Base-by-base conservation (phyloP, 2,888 invertebrate genomes). In the Drosophila nr. fundita region DNA sequence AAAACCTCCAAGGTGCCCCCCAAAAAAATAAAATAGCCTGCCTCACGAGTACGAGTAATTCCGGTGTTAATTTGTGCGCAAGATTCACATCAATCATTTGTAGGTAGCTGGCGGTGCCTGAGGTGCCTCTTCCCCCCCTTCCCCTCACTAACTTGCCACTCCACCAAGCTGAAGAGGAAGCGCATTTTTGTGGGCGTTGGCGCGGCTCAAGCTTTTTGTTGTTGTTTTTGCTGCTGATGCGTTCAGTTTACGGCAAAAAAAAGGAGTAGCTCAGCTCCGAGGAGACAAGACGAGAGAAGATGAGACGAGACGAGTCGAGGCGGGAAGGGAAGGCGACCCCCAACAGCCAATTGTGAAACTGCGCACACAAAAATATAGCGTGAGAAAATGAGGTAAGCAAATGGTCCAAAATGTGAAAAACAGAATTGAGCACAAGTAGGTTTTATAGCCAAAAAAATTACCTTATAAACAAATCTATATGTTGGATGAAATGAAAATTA, bases 11-110 rank as follows among this genome's bases (percentile, higher is more conserved):
- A 55, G 54, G 4, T 54, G 36, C 50, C 52, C 50, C 52, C 48
- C 48, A 11, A 13, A 13, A 34, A 1, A 29, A 13, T 6, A 24
- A 29, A 36, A 40, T 48, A 42, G 52, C 66, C 58, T 66, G 72
- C 10, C 62, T 54, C 50, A 52, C 55, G 60, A 68, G 72, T 80
- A 66, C 78, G 83, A 90, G 91, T 91, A 91, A 91, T 92, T 90
- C 92, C 91, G 90, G 91, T 91, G 90, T 91, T 91, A 90, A 90
- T 85, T 89, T 83, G 87, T 84, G 79, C 78, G 79, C 83, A 78
- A 80, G 84, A 82, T 81, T 76, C 67, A 78, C 89, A 91, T 91
- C 89, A 92, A 92, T 91, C 92, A 92, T 78, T 57, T 45, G 60
- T 54, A 29, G 70, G 49, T 72, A 75, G 68, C 71, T 48, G 70